Percentiles rank a stretch among this genome's conserved stretches.
Conservation (phyloP, 2,113 vertebrate species). For the Galeopterus variegatus region DNA sequence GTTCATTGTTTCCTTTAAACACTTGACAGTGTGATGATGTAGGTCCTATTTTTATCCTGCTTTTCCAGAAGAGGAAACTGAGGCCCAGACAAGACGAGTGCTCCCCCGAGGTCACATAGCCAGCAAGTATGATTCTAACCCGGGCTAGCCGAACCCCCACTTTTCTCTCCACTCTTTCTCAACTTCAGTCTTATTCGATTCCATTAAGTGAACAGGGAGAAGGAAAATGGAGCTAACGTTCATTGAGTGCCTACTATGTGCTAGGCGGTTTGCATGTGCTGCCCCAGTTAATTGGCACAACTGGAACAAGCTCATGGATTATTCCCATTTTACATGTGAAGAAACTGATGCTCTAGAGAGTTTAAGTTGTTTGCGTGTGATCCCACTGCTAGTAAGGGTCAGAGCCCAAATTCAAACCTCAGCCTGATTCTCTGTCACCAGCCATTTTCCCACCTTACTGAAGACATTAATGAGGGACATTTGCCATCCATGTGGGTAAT, state of each 20-base stretch:
- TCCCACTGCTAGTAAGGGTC: neutral
- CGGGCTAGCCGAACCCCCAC: neutral
- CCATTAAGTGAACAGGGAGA: neutral
- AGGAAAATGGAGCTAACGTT: neutral
- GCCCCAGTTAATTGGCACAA: neutral
- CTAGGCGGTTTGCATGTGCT: neutral
- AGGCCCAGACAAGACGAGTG: neutral
- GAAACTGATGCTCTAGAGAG: neutral
- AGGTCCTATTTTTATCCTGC: neutral
- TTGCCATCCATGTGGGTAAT: neutral
- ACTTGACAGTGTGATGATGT: neutral
- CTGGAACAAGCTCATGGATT: neutral
- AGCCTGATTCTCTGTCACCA: neutral
- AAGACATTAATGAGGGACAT: neutral
- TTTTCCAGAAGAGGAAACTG: constrained; percentile 25
- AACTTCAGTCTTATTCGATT: neutral
- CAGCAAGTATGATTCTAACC: neutral
- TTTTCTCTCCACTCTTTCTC: neutral
- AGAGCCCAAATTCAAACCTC: constrained; percentile 41
- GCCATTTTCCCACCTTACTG: neutral
- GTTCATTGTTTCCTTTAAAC: neutral
- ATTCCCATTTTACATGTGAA: neutral
- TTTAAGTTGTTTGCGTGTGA: neutral
- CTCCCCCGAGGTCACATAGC: neutral
- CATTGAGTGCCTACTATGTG: neutral